phyloP scores from a whole-genome alignment of 64 coral and sea anemone genomes.

The Stichodactyla mertensii region DNA sequence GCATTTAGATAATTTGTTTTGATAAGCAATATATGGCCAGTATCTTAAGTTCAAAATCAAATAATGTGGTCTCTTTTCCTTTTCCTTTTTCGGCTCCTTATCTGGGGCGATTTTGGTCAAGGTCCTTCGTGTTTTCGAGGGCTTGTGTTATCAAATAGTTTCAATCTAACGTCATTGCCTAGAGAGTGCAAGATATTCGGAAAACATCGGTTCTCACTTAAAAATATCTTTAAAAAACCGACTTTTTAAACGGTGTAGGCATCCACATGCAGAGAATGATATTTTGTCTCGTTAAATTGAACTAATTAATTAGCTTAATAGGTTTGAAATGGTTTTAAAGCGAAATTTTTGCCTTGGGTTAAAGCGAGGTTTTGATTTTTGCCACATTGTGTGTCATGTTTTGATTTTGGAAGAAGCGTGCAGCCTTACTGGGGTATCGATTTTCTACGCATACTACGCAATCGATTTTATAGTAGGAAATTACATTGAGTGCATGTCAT shows the following conservation, averaged over 20 bases:
- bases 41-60: conserved; percentile 11
- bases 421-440: not conserved
- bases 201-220: not conserved
- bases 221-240: not conserved
- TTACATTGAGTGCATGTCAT: not conserved
- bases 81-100: conserved; percentile 1
- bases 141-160: not conserved
- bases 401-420: not conserved
- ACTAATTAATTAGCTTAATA: not conserved
- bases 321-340: not conserved
- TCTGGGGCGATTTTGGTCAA: not conserved
- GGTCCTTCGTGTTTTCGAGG: not conserved
- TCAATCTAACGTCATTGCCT: not conserved
- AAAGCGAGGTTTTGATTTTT: not conserved
- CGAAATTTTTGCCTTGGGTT: not conserved
- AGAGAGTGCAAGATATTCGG: not conserved
- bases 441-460: not conserved
- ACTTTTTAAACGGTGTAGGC: not conserved
- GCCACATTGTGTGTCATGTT: not conserved
- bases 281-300: not conserved
- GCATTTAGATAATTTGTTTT: conserved; percentile 23
- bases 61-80: not conserved
- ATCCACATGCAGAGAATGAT: not conserved
- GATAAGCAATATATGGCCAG: conserved; percentile 11
- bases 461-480: not conserved